Conservation (phyloP, 2,797 vertebrate genomes). For the Channallabes apus region DNA sequence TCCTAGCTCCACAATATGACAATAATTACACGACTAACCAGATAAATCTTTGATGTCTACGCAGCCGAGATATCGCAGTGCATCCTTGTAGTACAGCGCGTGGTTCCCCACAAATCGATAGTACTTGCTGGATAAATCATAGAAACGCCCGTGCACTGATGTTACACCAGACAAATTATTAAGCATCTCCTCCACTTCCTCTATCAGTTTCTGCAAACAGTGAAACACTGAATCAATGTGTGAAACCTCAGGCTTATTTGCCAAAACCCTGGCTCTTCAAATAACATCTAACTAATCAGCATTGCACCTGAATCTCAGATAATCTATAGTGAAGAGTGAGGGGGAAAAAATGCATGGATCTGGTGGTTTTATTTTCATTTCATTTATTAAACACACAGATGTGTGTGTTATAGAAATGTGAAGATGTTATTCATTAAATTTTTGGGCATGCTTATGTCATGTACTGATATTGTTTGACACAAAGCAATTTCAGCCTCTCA, state of each 20-base stretch:
- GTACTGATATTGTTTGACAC: not conserved
- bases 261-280: not conserved
- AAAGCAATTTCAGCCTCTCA: not conserved
- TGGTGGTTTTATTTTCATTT: not conserved
- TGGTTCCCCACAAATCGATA: slow-evolving; percentile 95
- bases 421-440: no score
- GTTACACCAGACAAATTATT: slow-evolving; percentile 89
- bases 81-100: slow-evolving; percentile 92
- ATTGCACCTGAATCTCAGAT: not conserved
- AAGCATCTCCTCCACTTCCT: slow-evolving; percentile 93
- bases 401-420: not conserved
- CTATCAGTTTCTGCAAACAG: slow-evolving; percentile 82
- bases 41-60: slow-evolving; percentile 92
- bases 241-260: not conserved
- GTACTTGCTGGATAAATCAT: slow-evolving; percentile 96
- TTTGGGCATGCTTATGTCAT: not conserved
- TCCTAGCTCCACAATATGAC: not conserved
- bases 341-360: not conserved
- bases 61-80: slow-evolving; percentile 91
- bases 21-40: slow-evolving; percentile 68
- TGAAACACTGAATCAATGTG: not conserved
- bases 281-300: not conserved
- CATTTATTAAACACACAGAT: not conserved
- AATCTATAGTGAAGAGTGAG: not conserved
- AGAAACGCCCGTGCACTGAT: slow-evolving; percentile 94